These are phyloP conservation scores for Dolichoris vasculosae DNA, from an alignment of 1,140 invertebrate species.

Conservation along the genomic window DNA sequence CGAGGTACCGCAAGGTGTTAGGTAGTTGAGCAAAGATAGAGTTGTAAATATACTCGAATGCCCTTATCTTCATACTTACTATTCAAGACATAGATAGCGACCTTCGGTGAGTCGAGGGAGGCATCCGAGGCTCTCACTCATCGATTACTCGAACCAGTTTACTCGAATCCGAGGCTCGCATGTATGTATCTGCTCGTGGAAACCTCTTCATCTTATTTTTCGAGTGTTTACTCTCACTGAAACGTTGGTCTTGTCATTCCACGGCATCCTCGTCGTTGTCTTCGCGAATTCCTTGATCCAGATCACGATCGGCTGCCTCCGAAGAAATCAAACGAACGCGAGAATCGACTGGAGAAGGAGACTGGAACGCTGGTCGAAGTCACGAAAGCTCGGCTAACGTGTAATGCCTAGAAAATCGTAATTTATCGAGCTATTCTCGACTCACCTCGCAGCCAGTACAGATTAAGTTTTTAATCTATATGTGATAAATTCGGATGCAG, in stretches of 20 bases:
- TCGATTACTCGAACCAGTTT: not conserved
- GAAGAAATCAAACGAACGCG: not conserved
- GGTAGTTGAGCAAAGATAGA: not conserved
- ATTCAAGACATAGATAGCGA: constrained; percentile 30
- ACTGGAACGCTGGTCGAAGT: not conserved
- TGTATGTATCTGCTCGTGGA: no score
- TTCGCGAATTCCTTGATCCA: constrained; percentile 6
- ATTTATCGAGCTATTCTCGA: constrained; percentile 27
- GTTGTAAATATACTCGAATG: not conserved
- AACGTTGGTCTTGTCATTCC: constrained; percentile 2
- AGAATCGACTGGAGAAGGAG: no score
- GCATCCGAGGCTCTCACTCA: not conserved
- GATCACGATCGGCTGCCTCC: not conserved
- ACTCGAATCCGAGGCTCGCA: no score
- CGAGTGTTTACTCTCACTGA: not conserved
- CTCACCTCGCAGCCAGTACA: constrained; percentile 19
- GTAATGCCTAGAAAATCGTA: constrained; percentile 31
- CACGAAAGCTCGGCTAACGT: not conserved
- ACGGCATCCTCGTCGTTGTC: not conserved
- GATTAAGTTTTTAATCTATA: no score
- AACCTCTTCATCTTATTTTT: not conserved
- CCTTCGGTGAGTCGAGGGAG: not conserved
- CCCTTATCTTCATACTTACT: constrained; percentile 30
- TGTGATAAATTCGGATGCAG: not conserved
- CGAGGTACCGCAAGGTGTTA: not conserved